These are phyloP conservation scores for Sarcophaga subvicina DNA, from an alignment of 2,888 invertebrate genomes.

Conservation along the genomic window DNA sequence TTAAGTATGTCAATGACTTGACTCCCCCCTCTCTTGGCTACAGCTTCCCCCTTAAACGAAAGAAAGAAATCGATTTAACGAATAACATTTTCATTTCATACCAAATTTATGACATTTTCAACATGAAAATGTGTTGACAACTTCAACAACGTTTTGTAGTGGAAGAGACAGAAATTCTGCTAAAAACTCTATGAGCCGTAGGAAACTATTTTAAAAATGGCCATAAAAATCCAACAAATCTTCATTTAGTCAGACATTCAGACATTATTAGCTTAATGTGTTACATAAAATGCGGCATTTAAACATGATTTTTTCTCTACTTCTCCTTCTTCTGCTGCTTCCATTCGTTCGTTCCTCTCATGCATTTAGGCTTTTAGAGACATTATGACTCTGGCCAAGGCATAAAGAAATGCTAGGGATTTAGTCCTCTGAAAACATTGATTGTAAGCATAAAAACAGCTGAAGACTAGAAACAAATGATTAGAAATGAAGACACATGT, in stretches of 20 bases:
- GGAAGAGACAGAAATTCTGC: neutral
- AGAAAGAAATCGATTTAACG: neutral
- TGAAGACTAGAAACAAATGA: neutral
- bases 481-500: conserved; percentile 43
- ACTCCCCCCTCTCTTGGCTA: neutral
- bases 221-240: conserved; percentile 68
- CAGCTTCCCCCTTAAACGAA: neutral
- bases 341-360: no score
- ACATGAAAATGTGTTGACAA: conserved; percentile 66
- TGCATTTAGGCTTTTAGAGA: neutral
- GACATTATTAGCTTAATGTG: conserved; percentile 65
- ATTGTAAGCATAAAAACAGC: conserved; percentile 8
- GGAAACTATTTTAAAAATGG: conserved; percentile 68
- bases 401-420: conserved; percentile 24
- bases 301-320: neutral
- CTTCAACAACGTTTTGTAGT: conserved; percentile 43
- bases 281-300: conserved; percentile 21
- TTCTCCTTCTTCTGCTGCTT: no score
- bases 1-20: conserved; percentile 58
- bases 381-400: neutral
- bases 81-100: conserved; percentile 37
- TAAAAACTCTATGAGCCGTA: conserved; percentile 55
- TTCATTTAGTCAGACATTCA: conserved; percentile 66
- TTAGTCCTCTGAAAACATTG: conserved; percentile 9
- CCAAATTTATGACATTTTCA: conserved; percentile 68